phyloP scores from a whole-genome alignment of 2,113 vertebrate genomes.

The Albula goreensis region DNA sequence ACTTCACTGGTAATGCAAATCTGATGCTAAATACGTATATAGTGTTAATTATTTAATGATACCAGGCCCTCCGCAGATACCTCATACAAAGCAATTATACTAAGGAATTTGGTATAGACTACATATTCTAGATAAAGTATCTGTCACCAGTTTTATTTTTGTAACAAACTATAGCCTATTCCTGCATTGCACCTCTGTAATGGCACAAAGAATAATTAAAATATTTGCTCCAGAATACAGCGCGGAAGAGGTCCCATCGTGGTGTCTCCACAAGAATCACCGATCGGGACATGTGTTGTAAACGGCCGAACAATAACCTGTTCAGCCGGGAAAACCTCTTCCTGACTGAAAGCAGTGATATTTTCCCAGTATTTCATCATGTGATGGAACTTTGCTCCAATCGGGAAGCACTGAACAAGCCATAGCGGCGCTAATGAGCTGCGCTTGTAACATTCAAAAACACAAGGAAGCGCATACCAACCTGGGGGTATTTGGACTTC shows the following conservation, averaged over 20 bases:
- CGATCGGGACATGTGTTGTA: not conserved
- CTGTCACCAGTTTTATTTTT: no score
- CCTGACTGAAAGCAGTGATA: constrained; percentile 7
- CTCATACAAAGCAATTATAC: not conserved
- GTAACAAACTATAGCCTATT: not conserved
- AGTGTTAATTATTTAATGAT: not conserved
- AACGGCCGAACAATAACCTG: not conserved
- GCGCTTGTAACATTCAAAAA: constrained; percentile 38
- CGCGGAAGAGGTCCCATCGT: not conserved
- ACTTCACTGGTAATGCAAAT: not conserved
- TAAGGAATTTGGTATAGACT: not conserved
- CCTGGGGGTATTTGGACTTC: not conserved
- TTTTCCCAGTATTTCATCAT: constrained; percentile 18
- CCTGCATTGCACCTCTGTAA: not conserved
- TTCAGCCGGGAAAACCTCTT: not conserved
- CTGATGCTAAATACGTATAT: not conserved
- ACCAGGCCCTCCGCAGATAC: not conserved
- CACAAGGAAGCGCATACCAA: constrained; percentile 37
- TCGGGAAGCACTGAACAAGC: constrained; percentile 40
- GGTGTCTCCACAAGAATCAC: not conserved
- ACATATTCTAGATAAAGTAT: no score
- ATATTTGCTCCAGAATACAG: not conserved
- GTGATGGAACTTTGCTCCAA: constrained; percentile 66
- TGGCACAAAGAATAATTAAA: not conserved
- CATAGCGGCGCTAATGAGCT: constrained; percentile 33